phyloP scores from a whole-genome alignment of 2,888 invertebrate genomes.

The Eupeodes latifasciatus region DNA sequence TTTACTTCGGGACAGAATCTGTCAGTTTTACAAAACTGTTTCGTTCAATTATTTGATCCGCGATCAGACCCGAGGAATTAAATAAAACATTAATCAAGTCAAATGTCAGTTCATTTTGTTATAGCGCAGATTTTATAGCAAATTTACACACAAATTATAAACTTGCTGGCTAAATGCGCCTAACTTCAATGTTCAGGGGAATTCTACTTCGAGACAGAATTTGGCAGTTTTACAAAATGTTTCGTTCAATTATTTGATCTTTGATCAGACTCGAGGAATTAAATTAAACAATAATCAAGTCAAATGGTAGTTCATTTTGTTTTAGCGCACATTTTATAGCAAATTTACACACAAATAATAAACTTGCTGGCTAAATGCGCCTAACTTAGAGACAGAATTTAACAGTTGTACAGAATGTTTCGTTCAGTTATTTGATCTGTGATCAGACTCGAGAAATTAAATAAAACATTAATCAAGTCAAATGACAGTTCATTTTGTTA shows the following conservation, averaged over 20 bases:
- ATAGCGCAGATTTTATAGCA: slow-evolving; percentile 76
- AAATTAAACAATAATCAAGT: not conserved
- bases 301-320: slow-evolving; percentile 45
- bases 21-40: too few relatives aligned
- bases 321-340: slow-evolving; percentile 76
- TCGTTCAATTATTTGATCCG: not conserved
- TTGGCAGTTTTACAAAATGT: too few relatives aligned
- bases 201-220: too few relatives aligned
- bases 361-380: slow-evolving; percentile 67
- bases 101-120: slow-evolving; percentile 53
- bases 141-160: slow-evolving; percentile 56
- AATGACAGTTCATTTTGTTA: slow-evolving; percentile 51
- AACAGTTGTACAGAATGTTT: too few relatives aligned
- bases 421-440: not conserved
- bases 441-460: slow-evolving; percentile 4
- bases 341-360: slow-evolving; percentile 61
- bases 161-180: slow-evolving; percentile 65
- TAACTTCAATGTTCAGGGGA: too few relatives aligned
- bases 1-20: too few relatives aligned
- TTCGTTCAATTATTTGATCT: not conserved
- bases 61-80: slow-evolving; percentile 1
- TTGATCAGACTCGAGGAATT: slow-evolving; percentile 5
- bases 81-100: slow-evolving; percentile 3
- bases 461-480: slow-evolving; percentile 12
- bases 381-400: too few relatives aligned